Base-by-base conservation (phyloP, 2,888 invertebrate species). In the Eurytoma adleriae region DNA sequence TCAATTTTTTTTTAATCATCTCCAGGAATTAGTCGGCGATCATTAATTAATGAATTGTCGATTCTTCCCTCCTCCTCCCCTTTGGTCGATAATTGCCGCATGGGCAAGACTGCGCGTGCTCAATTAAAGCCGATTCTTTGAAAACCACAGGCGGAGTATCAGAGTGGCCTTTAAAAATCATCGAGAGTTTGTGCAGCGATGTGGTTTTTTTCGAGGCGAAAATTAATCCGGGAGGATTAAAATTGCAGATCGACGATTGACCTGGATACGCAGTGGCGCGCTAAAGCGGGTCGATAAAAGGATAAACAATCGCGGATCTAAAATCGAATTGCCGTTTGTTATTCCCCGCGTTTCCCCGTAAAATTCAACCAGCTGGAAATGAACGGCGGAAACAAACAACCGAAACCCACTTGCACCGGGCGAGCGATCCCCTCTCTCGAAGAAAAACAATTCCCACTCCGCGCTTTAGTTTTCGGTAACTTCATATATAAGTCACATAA, bases 341-440 rank as follows among this genome's bases (percentile, higher is more conserved):
- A 66, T 74, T 74, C 48, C 18, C 20, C 20, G 0, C 16, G 48
- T 30, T 74, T 74, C 74, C 57, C 14, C 50, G 73, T 40, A 73
- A 24, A 24, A 73, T 40, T 40, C 56, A 56, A 73, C 54, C 73
- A 40, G 52, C 64, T 73, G 56, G 24, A 70, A 64, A 73, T 64
- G 64, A 64, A 24, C 64, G 64, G 56, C 20, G 73, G 73, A 73
- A 73, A 73, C 56, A 73, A 73, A 73, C 64, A 52, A 56, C 64
- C 54, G 24, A 54, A 62, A 71, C 61, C 14, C 56, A 5, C 50
- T 40, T 40, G 10, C 40, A 40, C 40, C 10, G 40, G 1, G 40
- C 40, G 40, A 10, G 40, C 40, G 40, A 10, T 10, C 1, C 10
- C 40, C 40, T 40, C 48, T 59, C 13, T 68, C 48, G n/a, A 64